Evolutionary conservation across 2,888 invertebrate genomes (phyloP).

Genomic region (Calameuta idolon): DNA sequence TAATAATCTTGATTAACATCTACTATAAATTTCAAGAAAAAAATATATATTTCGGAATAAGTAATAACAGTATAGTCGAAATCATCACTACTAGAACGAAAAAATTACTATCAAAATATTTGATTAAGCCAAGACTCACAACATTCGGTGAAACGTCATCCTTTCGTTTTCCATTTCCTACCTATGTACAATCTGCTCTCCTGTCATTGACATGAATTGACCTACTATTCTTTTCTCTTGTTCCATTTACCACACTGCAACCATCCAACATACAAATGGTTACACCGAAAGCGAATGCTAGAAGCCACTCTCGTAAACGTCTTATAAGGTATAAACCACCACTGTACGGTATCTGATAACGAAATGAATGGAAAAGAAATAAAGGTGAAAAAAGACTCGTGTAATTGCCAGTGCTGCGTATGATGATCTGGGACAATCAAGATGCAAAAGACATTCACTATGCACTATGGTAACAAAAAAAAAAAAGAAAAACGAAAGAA

Average conservation of each 20-base stretch:
- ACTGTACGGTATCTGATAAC: background rate
- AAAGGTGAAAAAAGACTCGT: background rate
- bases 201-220: background rate
- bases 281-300: conserved; percentile 31
- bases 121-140: background rate
- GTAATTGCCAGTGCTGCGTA: conserved; percentile 12
- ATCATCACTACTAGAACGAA: background rate
- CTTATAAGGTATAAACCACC: background rate
- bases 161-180: background rate
- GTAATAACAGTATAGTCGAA: background rate
- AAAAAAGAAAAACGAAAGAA: background rate
- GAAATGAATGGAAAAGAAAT: background rate
- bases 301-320: conserved; percentile 23
- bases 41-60: background rate
- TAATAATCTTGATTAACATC: background rate
- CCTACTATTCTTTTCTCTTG: background rate
- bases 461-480: conserved; percentile 22
- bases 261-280: conserved; percentile 28
- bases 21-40: background rate
- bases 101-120: background rate
- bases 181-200: background rate
- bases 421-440: conserved; percentile 31
- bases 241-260: conserved; percentile 20
- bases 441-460: conserved; percentile 43
- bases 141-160: background rate